phyloP scores from a whole-genome alignment of 2,113 vertebrate species.

The Anhinga anhinga region DNA sequence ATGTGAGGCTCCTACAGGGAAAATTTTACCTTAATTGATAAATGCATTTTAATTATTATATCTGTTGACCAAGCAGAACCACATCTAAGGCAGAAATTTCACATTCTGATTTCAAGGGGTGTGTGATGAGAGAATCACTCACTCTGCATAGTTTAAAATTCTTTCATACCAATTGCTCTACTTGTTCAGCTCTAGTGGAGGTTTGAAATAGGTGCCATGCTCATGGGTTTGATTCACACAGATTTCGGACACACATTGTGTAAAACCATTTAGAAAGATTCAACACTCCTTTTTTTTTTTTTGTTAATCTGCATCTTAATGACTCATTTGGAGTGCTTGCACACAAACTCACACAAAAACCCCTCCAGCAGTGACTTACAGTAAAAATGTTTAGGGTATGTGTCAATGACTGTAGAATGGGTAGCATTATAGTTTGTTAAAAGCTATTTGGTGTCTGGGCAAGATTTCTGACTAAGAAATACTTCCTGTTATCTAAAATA shows the following conservation, averaged over 20 bases:
- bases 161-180: background rate
- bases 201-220: background rate
- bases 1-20: background rate
- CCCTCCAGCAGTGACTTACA: background rate
- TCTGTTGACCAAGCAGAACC: background rate
- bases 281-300: background rate
- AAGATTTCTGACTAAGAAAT: background rate
- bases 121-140: background rate
- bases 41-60: background rate
- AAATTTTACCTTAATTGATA: background rate
- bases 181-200: background rate
- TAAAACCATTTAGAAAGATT: background rate
- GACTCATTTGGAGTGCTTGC: background rate
- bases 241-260: background rate
- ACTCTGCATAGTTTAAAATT: background rate
- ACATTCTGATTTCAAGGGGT: background rate
- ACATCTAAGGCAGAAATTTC: background rate
- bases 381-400: background rate
- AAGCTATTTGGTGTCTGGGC: background rate
- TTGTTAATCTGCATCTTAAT: background rate
- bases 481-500: background rate
- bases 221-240: background rate
- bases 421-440: background rate
- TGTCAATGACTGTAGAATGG: background rate
- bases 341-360: background rate